Evolutionary conservation across 2,888 invertebrate genomes (phyloP), one percentile per base, ranked within the genome.

Genomic region (Harpalus rubripes): DNA sequence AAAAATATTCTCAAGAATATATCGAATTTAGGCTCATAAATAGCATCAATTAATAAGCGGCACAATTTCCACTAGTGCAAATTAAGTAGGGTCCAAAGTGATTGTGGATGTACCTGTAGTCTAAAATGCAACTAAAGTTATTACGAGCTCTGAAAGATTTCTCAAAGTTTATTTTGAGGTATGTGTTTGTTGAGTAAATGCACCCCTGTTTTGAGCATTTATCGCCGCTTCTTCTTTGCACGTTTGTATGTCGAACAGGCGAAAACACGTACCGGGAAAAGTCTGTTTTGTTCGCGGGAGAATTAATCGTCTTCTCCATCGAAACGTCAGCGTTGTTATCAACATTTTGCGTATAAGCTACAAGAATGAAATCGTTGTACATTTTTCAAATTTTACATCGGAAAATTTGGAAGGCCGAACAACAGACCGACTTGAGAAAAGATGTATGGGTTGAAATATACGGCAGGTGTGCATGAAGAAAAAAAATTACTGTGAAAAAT

Each of bases 381-480:
- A 84, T 84, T 84, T 84, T 84, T 84, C 84, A 84, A 83, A 78
- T 84, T 78, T 84, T 78, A 84, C 56, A 81, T 68, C 81, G 81
- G 15, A n/a, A 81, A 58, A 81, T 59, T 81, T 65, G 32, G 81
- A 68, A 63, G 44, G 63, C 16, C 52, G 63, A 63, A 81, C 61
- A 81, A 79, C 72, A 74, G 72, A 74, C 41, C 72, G 72, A 74
- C 63, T 80, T 68, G 56, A 58, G 82, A 18, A 58, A 82, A 82
- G 82, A 82, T 82, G 82, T 82, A 82, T 82, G 72, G 58, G 32
- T 39, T 61, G 61, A 61, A 80, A 80, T 63, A 74, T 41, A 74
- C 44, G 22, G 72, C 72, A 74, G 72, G 72, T 74, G 72, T 74
- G 72, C 72, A 78, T 74, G 74, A 52, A 74, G 74, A 74, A 74